Base-by-base conservation (phyloP, 2,888 invertebrate species). In the Chrysomela aeneicollis region DNA sequence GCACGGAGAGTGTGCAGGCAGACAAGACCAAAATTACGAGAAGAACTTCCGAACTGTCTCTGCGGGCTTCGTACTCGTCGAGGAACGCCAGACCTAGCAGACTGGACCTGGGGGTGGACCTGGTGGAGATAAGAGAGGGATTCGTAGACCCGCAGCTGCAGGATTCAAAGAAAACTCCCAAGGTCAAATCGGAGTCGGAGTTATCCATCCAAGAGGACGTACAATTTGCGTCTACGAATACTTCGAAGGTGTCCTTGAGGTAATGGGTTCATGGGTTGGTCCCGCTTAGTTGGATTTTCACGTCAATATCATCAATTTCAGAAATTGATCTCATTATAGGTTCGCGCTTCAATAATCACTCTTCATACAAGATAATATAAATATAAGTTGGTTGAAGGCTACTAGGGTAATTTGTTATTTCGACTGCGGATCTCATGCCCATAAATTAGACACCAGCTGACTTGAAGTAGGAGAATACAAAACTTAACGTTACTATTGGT, bases 1-100 rank as follows among this genome's bases (percentile, higher is more conserved):
- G 35, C 17, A 53, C 47, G n/a, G 60, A 67, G 22, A 47, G 19
- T 18, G 63, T 63, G 26, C 57, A 52, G 59, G 57, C 47, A 51
- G 69, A 68, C 26, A 22, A 54, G 8, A 75, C 75, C 61, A 80
- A 76, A 68, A 73, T 81, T 47, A 74, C 75, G 9, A 74, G 82
- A 51, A 74, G 82, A 71, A 78, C 76, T 9, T 80, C 82, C 1
- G 82, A 82, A 68, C 68, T 81, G 64, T 74, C 78, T 9, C 66
- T 81, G 58, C 71, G 79, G 61, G 76, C 81, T n/a, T 71, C 77
- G 17, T 73, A 78, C 32, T 63, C 79, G 47, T 69, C 71, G 4
- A 77, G 80, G 63, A 72, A 71, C 61, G 79, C 82, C 42, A 82
- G 86, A 73, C 85, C 85, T 26, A 78, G 82, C 64, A 73, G 82